phyloP scores from a whole-genome alignment of 30 jellyfish, hydroid and myxozoan genomes.

The Phacellophora camtschatica region DNA sequence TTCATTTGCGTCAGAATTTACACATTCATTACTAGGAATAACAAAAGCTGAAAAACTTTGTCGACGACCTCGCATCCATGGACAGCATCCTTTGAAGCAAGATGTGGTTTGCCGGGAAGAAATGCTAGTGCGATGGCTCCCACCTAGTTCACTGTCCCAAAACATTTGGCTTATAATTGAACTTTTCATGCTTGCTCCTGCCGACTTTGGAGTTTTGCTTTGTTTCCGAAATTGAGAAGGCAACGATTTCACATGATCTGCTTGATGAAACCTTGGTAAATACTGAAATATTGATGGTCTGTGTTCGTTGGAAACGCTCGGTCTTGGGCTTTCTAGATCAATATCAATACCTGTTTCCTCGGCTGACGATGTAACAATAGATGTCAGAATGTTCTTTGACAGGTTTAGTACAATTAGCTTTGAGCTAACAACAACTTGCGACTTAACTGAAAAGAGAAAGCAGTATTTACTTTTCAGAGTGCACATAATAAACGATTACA shows the following conservation, averaged over 20 bases:
- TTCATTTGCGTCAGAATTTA: neutral
- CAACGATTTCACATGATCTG: conserved; percentile 17
- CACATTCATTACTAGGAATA: neutral
- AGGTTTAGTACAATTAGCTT: conserved; percentile 25
- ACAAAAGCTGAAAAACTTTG: conserved; percentile 3
- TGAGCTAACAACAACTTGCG: conserved; percentile 21
- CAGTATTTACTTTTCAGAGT: neutral
- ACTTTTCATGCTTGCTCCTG: conserved; percentile 2
- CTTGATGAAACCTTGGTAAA: conserved; percentile 23
- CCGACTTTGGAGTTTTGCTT: conserved; percentile 30
- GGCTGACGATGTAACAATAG: conserved; percentile 61
- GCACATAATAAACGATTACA: neutral
- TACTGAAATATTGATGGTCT: conserved; percentile 59
- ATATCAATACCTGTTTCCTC: conserved; percentile 2
- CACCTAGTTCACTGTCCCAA: conserved; percentile 49
- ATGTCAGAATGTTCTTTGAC: conserved; percentile 36
- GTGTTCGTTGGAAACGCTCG: conserved; percentile 58
- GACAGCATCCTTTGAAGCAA: conserved; percentile 37
- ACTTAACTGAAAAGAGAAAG: conserved; percentile 6
- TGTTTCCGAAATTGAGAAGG: too few species aligned
- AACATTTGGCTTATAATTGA: conserved; percentile 27
- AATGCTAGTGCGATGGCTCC: conserved; percentile 43
- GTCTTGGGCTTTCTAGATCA: conserved; percentile 62
- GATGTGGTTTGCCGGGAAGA: conserved; percentile 37
- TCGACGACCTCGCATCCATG: conserved; percentile 26